These are phyloP conservation scores for Holacanthus passer DNA, from an alignment of 2,113 vertebrate species.

Conservation along the genomic window DNA sequence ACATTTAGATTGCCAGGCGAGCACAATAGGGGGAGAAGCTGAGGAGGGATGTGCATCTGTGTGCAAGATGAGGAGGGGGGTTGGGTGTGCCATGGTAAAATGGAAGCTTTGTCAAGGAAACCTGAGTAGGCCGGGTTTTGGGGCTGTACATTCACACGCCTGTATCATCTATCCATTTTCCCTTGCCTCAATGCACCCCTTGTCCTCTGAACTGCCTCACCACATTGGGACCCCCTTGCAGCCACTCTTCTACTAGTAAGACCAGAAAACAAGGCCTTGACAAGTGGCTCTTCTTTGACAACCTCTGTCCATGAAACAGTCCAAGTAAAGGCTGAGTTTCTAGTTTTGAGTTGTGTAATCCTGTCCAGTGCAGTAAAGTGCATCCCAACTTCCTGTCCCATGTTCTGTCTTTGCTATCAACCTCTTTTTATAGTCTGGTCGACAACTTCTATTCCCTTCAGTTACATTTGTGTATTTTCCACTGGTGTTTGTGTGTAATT, in stretches of 20 bases:
- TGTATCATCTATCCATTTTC: conserved; percentile 72
- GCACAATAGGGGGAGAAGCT: conserved; percentile 43
- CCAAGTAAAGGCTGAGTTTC: not conserved
- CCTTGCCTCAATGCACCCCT: conserved; percentile 65
- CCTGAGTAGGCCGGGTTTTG: conserved; percentile 66
- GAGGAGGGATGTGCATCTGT: conserved; percentile 56
- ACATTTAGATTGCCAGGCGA: conserved; percentile 37
- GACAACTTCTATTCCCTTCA: conserved; percentile 3
- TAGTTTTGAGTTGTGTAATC: not conserved
- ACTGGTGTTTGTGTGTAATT: conserved; percentile 40
- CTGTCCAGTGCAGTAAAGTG: not conserved
- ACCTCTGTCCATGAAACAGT: conserved; percentile 1
- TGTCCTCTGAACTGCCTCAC: conserved; percentile 60
- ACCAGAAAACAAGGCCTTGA: conserved; percentile 21
- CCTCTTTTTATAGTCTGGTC: conserved; percentile 2
- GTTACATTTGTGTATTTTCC: conserved; percentile 22
- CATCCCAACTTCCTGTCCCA: not conserved
- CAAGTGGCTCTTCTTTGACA: conserved; percentile 16
- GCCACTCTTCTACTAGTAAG: conserved; percentile 41
- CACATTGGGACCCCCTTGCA: conserved; percentile 44
- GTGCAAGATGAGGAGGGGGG: conserved; percentile 56
- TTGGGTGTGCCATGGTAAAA: conserved; percentile 59
- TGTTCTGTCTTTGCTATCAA: conserved; percentile 1
- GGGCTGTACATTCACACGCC: conserved; percentile 65
- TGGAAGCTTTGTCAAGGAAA: conserved; percentile 77